Percentiles rank a stretch among this genome's conserved stretches.
phyloP scores from a whole-genome alignment of 2,888 invertebrate species.

The Cistogaster globosa region DNA sequence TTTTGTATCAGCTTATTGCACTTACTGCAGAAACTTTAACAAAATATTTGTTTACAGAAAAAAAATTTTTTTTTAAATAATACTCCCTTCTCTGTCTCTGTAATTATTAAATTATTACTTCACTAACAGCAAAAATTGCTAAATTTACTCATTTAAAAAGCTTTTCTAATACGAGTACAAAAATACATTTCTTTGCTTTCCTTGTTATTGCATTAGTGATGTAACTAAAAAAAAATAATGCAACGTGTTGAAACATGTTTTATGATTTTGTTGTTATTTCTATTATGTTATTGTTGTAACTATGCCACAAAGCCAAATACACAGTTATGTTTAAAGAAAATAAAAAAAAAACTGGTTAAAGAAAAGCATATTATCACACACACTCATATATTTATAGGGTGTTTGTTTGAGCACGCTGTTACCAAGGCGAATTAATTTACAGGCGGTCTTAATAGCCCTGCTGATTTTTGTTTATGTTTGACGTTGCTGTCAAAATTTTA shows the following conservation, averaged over 20 bases:
- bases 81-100: constrained; percentile 15
- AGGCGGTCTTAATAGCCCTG: too few relatives aligned
- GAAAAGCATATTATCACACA: not conserved
- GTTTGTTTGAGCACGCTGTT: too few relatives aligned
- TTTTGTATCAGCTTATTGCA: too few relatives aligned
- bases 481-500: too few relatives aligned
- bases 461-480: too few relatives aligned
- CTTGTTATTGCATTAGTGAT: constrained; percentile 24
- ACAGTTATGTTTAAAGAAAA: not conserved
- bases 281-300: not conserved
- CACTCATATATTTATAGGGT: not conserved
- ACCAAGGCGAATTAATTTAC: too few relatives aligned
- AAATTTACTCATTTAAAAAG: not conserved
- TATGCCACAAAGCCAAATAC: not conserved
- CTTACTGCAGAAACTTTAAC: too few relatives aligned
- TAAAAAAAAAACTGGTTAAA: constrained; percentile 33
- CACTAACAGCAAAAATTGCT: too few relatives aligned
- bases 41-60: too few relatives aligned
- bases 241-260: constrained; percentile 53
- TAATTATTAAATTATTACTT: not conserved
- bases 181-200: not conserved
- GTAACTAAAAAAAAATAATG: constrained; percentile 33
- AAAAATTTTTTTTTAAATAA: too few relatives aligned
- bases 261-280: constrained; percentile 15
- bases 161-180: not conserved